Evolutionary conservation across 2,113 vertebrate species (phyloP).

Genomic region (Piprites chloris): DNA sequence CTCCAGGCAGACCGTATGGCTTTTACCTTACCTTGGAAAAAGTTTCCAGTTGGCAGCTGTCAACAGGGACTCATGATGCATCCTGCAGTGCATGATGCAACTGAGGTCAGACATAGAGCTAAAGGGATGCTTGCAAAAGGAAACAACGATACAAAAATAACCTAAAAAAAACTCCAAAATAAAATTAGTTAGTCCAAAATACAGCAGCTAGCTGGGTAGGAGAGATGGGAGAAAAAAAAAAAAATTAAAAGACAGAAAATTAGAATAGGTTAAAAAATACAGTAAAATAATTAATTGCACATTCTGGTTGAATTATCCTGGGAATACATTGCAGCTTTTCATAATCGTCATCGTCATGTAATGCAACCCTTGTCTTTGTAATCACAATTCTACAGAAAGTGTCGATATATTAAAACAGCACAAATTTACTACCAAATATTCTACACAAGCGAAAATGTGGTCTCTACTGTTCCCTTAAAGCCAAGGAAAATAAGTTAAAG

Average conservation of each 20-base stretch:
- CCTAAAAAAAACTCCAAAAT: not conserved
- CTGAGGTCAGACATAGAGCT: not conserved
- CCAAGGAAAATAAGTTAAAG: not conserved
- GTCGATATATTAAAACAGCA: not conserved
- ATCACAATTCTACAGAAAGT: not conserved
- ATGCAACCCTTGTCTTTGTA: not conserved
- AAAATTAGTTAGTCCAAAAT: not conserved
- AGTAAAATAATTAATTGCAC: not conserved
- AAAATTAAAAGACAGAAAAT: not conserved
- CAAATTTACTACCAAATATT: not conserved
- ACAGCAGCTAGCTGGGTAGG: not conserved
- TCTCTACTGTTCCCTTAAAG: not conserved
- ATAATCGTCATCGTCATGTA: not conserved
- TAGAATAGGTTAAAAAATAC: not conserved
- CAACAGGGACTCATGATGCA: not conserved
- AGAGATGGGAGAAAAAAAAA: not conserved
- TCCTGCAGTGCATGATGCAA: not conserved
- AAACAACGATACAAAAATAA: not conserved
- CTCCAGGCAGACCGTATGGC: not conserved
- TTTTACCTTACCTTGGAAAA: constrained; percentile 24
- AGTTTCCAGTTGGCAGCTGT: not conserved
- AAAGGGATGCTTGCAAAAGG: not conserved
- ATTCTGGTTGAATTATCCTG: not conserved
- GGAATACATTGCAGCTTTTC: not conserved
- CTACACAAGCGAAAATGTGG: not conserved